Conservation (phyloP, 2,888 invertebrate genomes). For the Abscondita cerata region DNA sequence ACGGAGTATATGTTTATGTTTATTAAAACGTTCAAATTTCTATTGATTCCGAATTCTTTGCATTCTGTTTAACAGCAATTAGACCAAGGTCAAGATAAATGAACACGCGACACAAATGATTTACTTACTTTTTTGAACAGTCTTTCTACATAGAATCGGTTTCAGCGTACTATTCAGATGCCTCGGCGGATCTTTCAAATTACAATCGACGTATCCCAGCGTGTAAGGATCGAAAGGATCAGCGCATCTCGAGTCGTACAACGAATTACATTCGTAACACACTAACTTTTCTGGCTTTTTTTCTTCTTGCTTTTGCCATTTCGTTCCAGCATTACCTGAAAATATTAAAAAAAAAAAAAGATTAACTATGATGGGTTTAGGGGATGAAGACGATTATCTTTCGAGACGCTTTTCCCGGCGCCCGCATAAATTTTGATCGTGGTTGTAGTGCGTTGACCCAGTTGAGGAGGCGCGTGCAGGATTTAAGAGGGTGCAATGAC, state of each 20-base stretch:
- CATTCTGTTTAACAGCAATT: too few relatives aligned
- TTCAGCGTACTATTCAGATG: slow-evolving; percentile 58
- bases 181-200: slow-evolving; percentile 73
- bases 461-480: neutral
- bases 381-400: neutral
- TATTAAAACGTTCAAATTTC: too few relatives aligned
- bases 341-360: neutral
- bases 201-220: slow-evolving; percentile 85
- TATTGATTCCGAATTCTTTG: too few relatives aligned
- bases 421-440: too few relatives aligned
- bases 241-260: slow-evolving; percentile 86
- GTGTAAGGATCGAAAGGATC: slow-evolving; percentile 88
- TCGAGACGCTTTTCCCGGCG: too few relatives aligned
- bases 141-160: slow-evolving; percentile 82
- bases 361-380: too few relatives aligned
- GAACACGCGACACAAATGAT: too few relatives aligned
- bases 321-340: slow-evolving; percentile 29
- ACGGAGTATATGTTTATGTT: too few relatives aligned
- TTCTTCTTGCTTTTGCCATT: slow-evolving; percentile 33
- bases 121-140: slow-evolving; percentile 56
- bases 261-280: slow-evolving; percentile 93
- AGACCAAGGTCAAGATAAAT: too few relatives aligned
- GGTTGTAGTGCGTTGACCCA: too few relatives aligned
- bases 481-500: neutral
- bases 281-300: slow-evolving; percentile 61